Base-by-base conservation (phyloP, 2,113 vertebrate genomes). In the Neogobius melanostomus region DNA sequence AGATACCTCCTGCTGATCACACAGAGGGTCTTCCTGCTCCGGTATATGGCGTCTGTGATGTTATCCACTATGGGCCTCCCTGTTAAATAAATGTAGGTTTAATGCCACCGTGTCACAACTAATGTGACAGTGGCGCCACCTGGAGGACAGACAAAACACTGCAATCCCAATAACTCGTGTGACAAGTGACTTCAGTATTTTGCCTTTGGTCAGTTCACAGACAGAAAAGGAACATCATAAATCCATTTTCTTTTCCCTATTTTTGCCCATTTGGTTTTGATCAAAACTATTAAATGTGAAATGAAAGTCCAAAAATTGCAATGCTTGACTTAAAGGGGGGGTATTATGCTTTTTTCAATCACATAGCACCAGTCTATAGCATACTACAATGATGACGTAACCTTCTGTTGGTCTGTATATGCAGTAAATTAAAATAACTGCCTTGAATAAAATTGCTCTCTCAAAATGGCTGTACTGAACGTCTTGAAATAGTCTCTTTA, bases 1-100 rank as follows among this genome's bases (percentile, higher is more conserved):
- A n/a, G n/a, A n/a, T n/a, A n/a, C n/a, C n/a, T n/a, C n/a, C n/a
- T n/a, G n/a, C n/a, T n/a, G n/a, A n/a, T n/a, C n/a, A n/a, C n/a
- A n/a, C n/a, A n/a, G n/a, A n/a, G n/a, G n/a, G 92, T 93, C 85
- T 93, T 93, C n/a, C 91, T 87, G 82, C 92, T 93, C 16, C 75
- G 83, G 44, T 93, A 94, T 49, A 93, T 94, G 69, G 89, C 88
- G 1, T 93, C 91, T n/a, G 91, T 85, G 4, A 94, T 94, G 69
- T 93, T 94, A 7, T 94, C 91, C 7, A 93, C 74, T 70, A 94
- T 93, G 12, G 88, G 56, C 53, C 67, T 92, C 6, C 93, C 92
- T 90, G 72, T 59, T 7, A 52, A 7, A 45, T 4, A 60, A 1
- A 28, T 28, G 11, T 53, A 59, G 1, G 10, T 10, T 10, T 4